These are phyloP conservation scores for Stichodactyla helianthus DNA, from an alignment of 64 coral and sea anemone species.

Conservation along the genomic window DNA sequence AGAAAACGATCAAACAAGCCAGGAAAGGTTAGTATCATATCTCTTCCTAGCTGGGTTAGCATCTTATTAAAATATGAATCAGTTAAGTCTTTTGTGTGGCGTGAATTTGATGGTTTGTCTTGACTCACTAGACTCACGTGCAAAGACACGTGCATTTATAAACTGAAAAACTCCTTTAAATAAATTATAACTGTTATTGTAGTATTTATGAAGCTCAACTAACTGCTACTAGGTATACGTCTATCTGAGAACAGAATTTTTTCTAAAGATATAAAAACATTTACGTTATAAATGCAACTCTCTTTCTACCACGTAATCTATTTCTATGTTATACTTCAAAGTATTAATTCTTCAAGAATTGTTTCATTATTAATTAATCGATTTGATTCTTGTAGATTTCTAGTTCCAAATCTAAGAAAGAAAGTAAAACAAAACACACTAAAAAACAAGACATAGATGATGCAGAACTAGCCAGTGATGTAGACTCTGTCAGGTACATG, in stretches of 20 bases:
- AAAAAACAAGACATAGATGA: slow-evolving; percentile 16
- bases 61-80: background rate
- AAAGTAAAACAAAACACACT: slow-evolving; percentile 9
- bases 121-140: background rate
- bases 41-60: background rate
- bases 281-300: no score
- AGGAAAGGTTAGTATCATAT: slow-evolving; percentile 10
- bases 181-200: background rate
- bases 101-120: background rate
- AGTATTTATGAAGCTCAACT: background rate
- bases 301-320: background rate
- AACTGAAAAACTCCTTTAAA: background rate
- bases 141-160: background rate
- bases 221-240: background rate
- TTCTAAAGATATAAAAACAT: no score
- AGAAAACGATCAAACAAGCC: slow-evolving; percentile 31
- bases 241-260: no score
- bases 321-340: background rate
- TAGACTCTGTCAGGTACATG: slow-evolving; percentile 61
- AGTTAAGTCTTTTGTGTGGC: background rate
- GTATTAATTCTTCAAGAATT: background rate
- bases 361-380: background rate
- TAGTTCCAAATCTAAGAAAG: slow-evolving; percentile 9
- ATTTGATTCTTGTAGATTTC: background rate
- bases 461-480: slow-evolving; percentile 66